Evolutionary conservation across 2,888 invertebrate species (phyloP), one percentile per base, ranked within the genome.

Genomic region (Sinohyriopsis cumingii): DNA sequence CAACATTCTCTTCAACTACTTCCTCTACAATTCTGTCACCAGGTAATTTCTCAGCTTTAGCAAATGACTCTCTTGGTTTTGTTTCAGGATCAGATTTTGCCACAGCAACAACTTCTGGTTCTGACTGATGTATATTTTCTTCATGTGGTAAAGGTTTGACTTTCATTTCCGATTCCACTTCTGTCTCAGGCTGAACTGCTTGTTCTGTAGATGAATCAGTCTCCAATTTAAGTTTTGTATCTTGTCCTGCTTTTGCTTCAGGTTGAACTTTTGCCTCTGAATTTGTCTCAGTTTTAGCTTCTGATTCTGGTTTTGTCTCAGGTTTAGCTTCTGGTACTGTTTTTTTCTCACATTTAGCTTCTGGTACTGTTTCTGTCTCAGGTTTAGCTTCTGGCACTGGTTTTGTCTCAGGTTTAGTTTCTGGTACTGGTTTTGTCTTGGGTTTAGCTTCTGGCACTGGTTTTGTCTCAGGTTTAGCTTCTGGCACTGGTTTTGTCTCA

Each of bases 251-350:
- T 60, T 55, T 54, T 24, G 24, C 56, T 57, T 55, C 25, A n/a
- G 55, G 18, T 22, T 54, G 54, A 54, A 24, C 63, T 64, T 56
- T 24, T 55, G 59, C 55, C 53, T 56, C 24, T n/a, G n/a, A 3
- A 18, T 67, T 67, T 55, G n/a, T 55, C 24, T 57, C 59, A 19
- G 54, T 15, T n/a, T 55, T 15, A 62, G 57, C 28, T 65, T 55
- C 61, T 55, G 24, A n/a, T 64, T 64, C 55, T 25, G 24, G 18
- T 20, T 15, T 55, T n/a, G 15, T 22, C 18, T 28, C 19, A 24
- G 25, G 9, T 5, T 63, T 33, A 6, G 25, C 63, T 18, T 55
- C 63, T n/a, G 15, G 5, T 15, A 55, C 55, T 55, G 63, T 15
- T 55, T 24, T 55, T 54, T 12, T 22, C 22, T 63, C 55, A 18